Evolutionary conservation across 2,797 vertebrate species (phyloP).

Genomic region (Acrossocheilus fasciatus): DNA sequence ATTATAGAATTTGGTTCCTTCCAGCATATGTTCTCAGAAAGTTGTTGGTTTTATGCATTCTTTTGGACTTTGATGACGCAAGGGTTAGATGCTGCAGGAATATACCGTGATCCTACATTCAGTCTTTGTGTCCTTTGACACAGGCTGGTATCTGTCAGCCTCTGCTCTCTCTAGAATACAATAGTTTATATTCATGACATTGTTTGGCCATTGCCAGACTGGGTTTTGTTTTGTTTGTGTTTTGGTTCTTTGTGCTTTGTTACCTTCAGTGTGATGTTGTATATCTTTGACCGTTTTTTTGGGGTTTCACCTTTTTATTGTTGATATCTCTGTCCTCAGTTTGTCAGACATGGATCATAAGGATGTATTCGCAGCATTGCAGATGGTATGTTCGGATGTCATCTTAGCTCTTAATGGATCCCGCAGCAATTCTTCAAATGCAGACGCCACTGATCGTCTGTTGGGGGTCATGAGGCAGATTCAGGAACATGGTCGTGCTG

Average conservation of each 20-base stretch:
- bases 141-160: slow-evolving; percentile 20
- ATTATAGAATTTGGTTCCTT: not conserved
- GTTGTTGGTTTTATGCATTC: not conserved
- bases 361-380: slow-evolving; percentile 72
- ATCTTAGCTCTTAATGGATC: slow-evolving; percentile 61
- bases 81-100: slow-evolving; percentile 12
- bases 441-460: slow-evolving; percentile 66
- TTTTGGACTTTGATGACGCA: slow-evolving; percentile 4
- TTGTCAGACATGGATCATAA: slow-evolving; percentile 72
- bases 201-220: slow-evolving; percentile 7
- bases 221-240: slow-evolving; percentile 12
- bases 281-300: not conserved
- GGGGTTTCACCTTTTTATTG: not conserved
- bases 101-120: not conserved
- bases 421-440: slow-evolving; percentile 53
- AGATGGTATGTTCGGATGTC: slow-evolving; percentile 71
- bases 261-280: not conserved
- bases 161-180: slow-evolving; percentile 29
- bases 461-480: slow-evolving; percentile 68
- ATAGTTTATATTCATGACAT: slow-evolving; percentile 39
- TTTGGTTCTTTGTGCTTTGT: slow-evolving; percentile 16
- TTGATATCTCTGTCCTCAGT: slow-evolving; percentile 41
- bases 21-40: not conserved
- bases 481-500: slow-evolving; percentile 71
- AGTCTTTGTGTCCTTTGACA: slow-evolving; percentile 14